These are phyloP conservation scores for Triplophysa rosa DNA, from an alignment of 2,113 vertebrate species.

Conservation along the genomic window DNA sequence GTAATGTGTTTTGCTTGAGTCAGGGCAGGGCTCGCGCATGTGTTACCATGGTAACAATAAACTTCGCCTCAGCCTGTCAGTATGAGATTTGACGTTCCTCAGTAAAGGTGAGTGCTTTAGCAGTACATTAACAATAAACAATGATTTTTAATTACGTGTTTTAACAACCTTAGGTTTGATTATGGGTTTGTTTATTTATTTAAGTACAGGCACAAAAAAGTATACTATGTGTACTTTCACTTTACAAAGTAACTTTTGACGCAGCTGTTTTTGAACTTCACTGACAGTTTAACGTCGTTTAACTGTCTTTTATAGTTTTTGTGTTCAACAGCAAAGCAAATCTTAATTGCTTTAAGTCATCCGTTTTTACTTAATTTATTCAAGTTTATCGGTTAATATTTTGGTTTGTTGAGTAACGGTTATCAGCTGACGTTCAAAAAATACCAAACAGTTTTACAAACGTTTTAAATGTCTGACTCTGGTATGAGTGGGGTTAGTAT, in stretches of 20 bases:
- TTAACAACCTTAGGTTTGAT: neutral
- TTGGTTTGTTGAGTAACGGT: too few relatives aligned
- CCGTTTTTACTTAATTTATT: too few relatives aligned
- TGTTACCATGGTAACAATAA: slow-evolving; percentile 13
- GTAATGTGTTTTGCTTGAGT: neutral
- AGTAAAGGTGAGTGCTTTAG: slow-evolving; percentile 11
- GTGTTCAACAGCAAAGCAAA: too few relatives aligned
- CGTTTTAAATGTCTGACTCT: too few relatives aligned
- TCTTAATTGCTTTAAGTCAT: too few relatives aligned
- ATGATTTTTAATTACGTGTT: neutral
- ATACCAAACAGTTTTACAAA: too few relatives aligned
- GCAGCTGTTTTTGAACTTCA: neutral
- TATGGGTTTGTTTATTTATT: neutral
- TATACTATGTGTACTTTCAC: neutral
- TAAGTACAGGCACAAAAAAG: neutral
- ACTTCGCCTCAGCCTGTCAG: slow-evolving; percentile 22
- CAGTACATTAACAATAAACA: neutral
- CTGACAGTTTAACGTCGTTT: too few relatives aligned
- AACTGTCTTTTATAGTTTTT: too few relatives aligned
- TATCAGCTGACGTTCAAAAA: too few relatives aligned
- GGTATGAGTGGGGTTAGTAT: too few relatives aligned
- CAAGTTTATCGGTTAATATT: too few relatives aligned
- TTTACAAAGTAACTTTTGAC: neutral
- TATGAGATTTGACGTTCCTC: neutral
- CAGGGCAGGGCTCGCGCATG: neutral